phyloP scores from a whole-genome alignment of 2,888 invertebrate species.

The Acronicta aceris region DNA sequence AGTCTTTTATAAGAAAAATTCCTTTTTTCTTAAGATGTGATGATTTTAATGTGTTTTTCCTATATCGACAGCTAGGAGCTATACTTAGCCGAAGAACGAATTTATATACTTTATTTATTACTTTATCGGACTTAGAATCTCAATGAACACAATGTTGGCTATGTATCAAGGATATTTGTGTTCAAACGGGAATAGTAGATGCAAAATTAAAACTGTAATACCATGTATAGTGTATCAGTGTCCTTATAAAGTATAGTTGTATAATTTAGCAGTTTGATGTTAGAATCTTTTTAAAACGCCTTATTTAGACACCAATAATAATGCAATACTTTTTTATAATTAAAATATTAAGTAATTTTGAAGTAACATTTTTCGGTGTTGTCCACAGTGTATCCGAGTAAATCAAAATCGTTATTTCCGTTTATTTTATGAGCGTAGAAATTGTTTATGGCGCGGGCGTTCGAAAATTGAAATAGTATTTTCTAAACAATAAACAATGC shows the following conservation, averaged over 20 bases:
- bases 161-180: slow-evolving; percentile 23
- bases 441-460: slow-evolving; percentile 52
- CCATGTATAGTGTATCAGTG: slow-evolving; percentile 41
- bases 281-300: slow-evolving; percentile 39
- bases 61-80: slow-evolving; percentile 45
- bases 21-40: slow-evolving; percentile 11
- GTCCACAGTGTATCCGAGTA: slow-evolving; percentile 2
- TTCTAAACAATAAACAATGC: slow-evolving; percentile 26
- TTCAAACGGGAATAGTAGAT: slow-evolving; percentile 25
- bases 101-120: slow-evolving; percentile 57
- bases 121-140: slow-evolving; percentile 49
- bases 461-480: slow-evolving; percentile 39
- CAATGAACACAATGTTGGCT: slow-evolving; percentile 28
- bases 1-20: not conserved
- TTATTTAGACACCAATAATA: slow-evolving; percentile 47
- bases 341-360: slow-evolving; percentile 44
- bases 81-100: slow-evolving; percentile 54
- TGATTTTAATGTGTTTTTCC: slow-evolving; percentile 21
- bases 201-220: slow-evolving; percentile 41
- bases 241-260: slow-evolving; percentile 36
- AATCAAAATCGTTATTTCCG: slow-evolving; percentile 13
- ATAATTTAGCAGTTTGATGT: slow-evolving; percentile 35
- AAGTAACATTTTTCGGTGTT: slow-evolving; percentile 26
- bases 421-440: slow-evolving; percentile 16
- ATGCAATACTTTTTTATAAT: slow-evolving; percentile 50